phyloP scores from a whole-genome alignment of 2,888 invertebrate genomes.

The Limnephilus rhombicus region DNA sequence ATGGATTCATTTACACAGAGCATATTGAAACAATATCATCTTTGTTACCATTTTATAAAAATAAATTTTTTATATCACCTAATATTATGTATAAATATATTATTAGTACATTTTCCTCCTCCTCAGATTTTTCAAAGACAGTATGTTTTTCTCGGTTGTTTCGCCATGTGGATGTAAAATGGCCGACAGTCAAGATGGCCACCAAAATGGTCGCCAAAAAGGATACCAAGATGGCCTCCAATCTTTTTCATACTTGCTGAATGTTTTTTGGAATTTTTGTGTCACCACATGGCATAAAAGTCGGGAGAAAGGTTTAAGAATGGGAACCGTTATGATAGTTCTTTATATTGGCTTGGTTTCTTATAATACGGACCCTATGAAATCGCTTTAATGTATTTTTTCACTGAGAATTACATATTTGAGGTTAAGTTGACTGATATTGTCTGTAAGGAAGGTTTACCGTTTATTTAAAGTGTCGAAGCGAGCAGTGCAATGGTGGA shows the following conservation, averaged over 20 bases:
- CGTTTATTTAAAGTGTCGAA: too few relatives aligned
- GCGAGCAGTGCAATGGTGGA: too few relatives aligned
- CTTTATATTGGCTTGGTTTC: slow-evolving; percentile 21
- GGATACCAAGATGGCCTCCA: too few relatives aligned
- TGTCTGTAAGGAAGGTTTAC: neutral
- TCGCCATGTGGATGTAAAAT: neutral
- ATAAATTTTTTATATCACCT: neutral
- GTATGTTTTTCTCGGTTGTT: too few relatives aligned
- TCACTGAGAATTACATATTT: neutral
- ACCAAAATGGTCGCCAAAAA: too few relatives aligned
- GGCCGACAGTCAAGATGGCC: too few relatives aligned
- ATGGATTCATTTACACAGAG: neutral
- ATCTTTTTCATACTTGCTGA: neutral
- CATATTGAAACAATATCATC: neutral
- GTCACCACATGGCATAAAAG: neutral
- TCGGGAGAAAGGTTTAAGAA: neutral
- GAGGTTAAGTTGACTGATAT: neutral
- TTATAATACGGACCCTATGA: neutral
- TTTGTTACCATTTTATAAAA: slow-evolving; percentile 40
- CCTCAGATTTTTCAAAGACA: too few relatives aligned
- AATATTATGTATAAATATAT: too few relatives aligned
- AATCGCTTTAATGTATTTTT: neutral
- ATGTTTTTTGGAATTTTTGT: neutral
- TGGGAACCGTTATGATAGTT: slow-evolving; percentile 16
- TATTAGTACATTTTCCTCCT: too few relatives aligned